Evolutionary conservation across 1,140 invertebrate species (phyloP).

Genomic region (Choristoneura fumiferana): DNA sequence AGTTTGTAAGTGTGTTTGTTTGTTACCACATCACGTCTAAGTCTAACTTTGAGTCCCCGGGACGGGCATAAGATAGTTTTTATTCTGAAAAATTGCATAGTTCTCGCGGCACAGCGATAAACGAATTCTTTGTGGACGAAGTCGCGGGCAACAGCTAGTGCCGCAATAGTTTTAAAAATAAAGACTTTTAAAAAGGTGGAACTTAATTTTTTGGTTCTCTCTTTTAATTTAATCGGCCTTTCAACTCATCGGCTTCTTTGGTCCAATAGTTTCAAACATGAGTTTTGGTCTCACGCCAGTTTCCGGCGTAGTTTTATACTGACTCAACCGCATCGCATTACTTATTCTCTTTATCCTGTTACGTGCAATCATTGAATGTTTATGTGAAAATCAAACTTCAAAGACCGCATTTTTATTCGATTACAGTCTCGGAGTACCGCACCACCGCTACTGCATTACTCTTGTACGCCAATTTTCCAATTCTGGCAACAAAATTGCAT

Average conservation of each 20-base stretch:
- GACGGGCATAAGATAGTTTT: too few species aligned
- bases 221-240: not conserved
- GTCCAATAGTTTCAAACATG: not conserved
- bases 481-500: conserved; percentile 2
- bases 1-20: too few species aligned
- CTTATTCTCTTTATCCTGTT: not conserved
- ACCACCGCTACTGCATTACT: not conserved
- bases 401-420: not conserved
- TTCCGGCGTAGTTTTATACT: not conserved
- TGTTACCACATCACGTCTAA: too few species aligned
- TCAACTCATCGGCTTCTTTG: not conserved
- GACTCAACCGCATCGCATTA: not conserved
- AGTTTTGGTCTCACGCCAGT: not conserved
- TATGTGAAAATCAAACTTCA: not conserved
- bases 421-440: not conserved
- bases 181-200: too few species aligned
- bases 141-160: too few species aligned
- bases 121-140: too few species aligned
- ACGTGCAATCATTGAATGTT: conserved; percentile 8
- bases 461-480: conserved; percentile 2
- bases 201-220: not conserved
- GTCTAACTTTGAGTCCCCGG: too few species aligned
- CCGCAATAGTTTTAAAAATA: too few species aligned
- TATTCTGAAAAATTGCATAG: too few species aligned
- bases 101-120: too few species aligned